Percentiles rank a stretch among this genome's conserved stretches.
Conservation (phyloP, 2,113 vertebrate genomes). For the Xenus cinereus region DNA sequence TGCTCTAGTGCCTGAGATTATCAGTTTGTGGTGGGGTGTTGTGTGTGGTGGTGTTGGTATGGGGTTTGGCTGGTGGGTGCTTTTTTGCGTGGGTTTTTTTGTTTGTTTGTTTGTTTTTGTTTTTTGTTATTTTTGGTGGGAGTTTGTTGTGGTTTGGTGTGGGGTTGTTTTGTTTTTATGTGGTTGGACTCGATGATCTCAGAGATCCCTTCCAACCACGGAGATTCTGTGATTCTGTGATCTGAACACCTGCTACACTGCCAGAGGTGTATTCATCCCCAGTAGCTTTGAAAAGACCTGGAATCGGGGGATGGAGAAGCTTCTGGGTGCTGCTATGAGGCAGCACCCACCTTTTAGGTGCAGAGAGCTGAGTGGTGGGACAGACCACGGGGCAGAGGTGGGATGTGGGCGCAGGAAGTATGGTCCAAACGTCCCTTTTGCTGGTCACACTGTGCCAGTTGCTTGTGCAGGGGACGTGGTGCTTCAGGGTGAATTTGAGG, state of each 20-base stretch:
- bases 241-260: rapidly evolving
- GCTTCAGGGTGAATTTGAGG: neutral
- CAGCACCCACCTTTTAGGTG: neutral
- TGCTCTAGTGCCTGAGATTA: too few relatives aligned
- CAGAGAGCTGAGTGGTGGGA: neutral
- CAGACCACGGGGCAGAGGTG: neutral
- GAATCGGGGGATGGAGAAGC: neutral
- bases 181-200: too few relatives aligned
- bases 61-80: too few relatives aligned
- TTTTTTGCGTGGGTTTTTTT: too few relatives aligned
- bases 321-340: neutral
- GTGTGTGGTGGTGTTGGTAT: too few relatives aligned
- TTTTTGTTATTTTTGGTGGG: too few relatives aligned
- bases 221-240: too few relatives aligned
- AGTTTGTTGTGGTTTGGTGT: too few relatives aligned
- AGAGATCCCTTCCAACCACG: too few relatives aligned
- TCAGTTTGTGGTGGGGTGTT: too few relatives aligned
- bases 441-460: rapidly evolving
- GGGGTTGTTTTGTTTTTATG: too few relatives aligned
- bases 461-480: neutral
- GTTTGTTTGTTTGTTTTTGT: too few relatives aligned
- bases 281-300: neutral
- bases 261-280: rapidly evolving
- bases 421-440: rapidly evolving
- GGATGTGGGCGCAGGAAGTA: rapidly evolving